Conservation (phyloP, 1,140 invertebrate species). For the Heliconius congener region DNA sequence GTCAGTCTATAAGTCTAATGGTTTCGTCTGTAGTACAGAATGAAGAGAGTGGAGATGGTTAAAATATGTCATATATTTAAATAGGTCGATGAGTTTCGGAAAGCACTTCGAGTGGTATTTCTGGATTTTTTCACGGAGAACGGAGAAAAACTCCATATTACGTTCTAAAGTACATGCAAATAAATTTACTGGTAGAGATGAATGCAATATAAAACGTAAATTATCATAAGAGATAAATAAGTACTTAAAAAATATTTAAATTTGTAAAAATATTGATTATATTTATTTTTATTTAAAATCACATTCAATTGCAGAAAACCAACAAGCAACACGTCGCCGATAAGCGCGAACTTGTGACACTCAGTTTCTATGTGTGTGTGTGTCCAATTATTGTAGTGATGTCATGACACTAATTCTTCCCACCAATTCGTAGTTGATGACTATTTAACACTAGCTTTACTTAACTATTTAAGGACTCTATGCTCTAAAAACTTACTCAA, state of each 20-base stretch:
- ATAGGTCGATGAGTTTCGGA: too few relatives aligned
- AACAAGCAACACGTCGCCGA: slow-evolving; percentile 21
- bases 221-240: too few relatives aligned
- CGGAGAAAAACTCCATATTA: too few relatives aligned
- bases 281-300: neutral
- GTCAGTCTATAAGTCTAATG: too few relatives aligned
- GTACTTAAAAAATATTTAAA: neutral
- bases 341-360: slow-evolving; percentile 30
- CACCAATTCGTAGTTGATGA: slow-evolving; percentile 39
- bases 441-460: slow-evolving; percentile 13
- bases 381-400: slow-evolving; percentile 48
- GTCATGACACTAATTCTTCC: slow-evolving; percentile 57
- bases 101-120: too few relatives aligned
- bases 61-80: too few relatives aligned
- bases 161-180: too few relatives aligned
- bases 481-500: neutral
- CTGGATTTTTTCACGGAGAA: too few relatives aligned
- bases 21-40: too few relatives aligned
- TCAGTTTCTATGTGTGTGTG: slow-evolving; percentile 4
- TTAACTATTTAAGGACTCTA: neutral
- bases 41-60: too few relatives aligned
- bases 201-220: too few relatives aligned
- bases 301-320: slow-evolving; percentile 14
- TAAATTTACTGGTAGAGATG: too few relatives aligned
- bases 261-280: neutral